phyloP scores from a whole-genome alignment of 2,888 invertebrate genomes.

The Euplagia quadripunctaria region DNA sequence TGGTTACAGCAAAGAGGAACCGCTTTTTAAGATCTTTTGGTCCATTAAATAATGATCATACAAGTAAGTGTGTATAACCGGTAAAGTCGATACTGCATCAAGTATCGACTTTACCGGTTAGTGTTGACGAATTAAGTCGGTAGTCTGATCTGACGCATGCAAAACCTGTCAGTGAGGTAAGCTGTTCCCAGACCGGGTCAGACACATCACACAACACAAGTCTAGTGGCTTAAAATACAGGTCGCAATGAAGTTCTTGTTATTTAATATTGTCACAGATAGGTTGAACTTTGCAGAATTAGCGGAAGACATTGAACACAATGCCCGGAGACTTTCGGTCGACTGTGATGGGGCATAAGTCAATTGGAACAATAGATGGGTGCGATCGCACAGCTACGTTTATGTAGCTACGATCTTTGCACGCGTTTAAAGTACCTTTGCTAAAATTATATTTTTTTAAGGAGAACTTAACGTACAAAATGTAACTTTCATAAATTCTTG shows the following conservation, averaged over 20 bases:
- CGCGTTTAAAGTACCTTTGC: background rate
- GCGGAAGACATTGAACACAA: slow-evolving; percentile 66
- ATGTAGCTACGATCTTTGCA: slow-evolving; percentile 22
- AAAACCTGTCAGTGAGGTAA: slow-evolving; percentile 62
- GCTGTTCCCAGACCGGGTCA: slow-evolving; percentile 30
- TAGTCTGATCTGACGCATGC: slow-evolving; percentile 52
- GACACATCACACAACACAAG: slow-evolving; percentile 31
- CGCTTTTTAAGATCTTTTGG: background rate
- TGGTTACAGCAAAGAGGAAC: background rate
- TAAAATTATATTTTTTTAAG: background rate
- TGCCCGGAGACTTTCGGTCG: slow-evolving; percentile 69
- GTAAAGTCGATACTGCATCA: background rate
- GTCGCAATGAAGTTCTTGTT: slow-evolving; percentile 40
- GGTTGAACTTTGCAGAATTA: slow-evolving; percentile 38
- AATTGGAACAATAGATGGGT: slow-evolving; percentile 80
- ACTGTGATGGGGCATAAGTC: slow-evolving; percentile 70
- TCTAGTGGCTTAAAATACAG: slow-evolving; percentile 42
- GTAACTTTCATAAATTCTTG: background rate
- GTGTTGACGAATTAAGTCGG: slow-evolving; percentile 6
- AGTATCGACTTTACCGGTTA: too few relatives aligned
- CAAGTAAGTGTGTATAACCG: slow-evolving; percentile 10
- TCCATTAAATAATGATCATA: background rate
- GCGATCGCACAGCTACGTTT: slow-evolving; percentile 56
- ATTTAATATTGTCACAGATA: slow-evolving; percentile 23
- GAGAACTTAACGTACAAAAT: background rate